Conservation (phyloP, 2,113 vertebrate genomes). For the Chiloscyllium plagiosum region DNA sequence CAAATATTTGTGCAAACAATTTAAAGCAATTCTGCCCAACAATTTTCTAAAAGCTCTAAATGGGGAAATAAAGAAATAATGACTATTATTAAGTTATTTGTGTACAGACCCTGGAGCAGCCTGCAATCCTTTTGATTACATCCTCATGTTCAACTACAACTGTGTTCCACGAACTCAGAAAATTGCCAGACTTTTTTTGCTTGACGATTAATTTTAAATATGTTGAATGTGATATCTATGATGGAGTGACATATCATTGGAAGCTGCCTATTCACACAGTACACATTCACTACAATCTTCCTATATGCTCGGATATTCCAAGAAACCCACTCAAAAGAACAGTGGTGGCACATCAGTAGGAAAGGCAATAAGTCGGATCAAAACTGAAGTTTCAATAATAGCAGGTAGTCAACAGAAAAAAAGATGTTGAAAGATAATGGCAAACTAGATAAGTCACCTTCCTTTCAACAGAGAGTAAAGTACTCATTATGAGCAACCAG, state of each 20-base stretch:
- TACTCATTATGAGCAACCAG: background rate
- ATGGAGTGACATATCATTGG: background rate
- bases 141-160: background rate
- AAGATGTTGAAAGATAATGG: background rate
- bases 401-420: background rate
- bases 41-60: slow-evolving; percentile 6
- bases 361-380: background rate
- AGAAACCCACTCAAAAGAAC: background rate
- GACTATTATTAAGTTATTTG: slow-evolving; percentile 1
- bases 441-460: background rate
- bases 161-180: background rate
- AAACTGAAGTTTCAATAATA: background rate
- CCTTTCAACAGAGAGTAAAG: background rate
- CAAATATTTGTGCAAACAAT: slow-evolving; percentile 25
- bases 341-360: background rate
- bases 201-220: background rate
- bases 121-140: background rate
- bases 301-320: background rate
- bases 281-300: background rate
- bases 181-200: background rate
- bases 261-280: background rate
- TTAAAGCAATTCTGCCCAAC: slow-evolving; percentile 2
- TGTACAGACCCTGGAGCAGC: background rate
- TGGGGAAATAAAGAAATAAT: background rate
- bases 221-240: background rate